These are phyloP conservation scores for Thalassarche chlororhynchos DNA, from an alignment of 2,113 vertebrate genomes.

Conservation along the genomic window DNA sequence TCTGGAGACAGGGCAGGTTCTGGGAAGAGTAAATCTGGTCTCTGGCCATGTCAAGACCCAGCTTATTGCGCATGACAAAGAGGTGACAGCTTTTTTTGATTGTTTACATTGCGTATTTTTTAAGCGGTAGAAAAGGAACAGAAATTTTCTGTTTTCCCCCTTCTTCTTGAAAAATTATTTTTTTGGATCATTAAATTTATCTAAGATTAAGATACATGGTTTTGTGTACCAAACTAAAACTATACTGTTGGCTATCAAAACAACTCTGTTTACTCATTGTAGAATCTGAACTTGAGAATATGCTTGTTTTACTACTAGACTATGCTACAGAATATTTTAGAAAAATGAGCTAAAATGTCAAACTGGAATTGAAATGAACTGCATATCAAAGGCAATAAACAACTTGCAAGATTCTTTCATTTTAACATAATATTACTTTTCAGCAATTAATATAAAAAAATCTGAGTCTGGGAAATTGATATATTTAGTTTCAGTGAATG, in stretches of 20 bases:
- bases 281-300: neutral
- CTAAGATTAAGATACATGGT: neutral
- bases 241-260: neutral
- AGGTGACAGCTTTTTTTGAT: conserved; percentile 75
- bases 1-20: conserved; percentile 93
- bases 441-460: neutral
- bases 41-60: conserved; percentile 99
- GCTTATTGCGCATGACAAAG: conserved; percentile 98
- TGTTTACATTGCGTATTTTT: neutral
- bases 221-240: neutral
- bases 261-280: neutral
- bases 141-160: neutral
- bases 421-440: neutral
- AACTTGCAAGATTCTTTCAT: neutral
- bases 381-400: neutral
- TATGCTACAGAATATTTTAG: neutral
- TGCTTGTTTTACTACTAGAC: neutral
- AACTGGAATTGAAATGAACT: neutral
- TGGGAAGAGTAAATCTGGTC: conserved; percentile 95
- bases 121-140: neutral
- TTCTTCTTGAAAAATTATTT: neutral
- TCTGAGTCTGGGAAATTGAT: fast-evolving
- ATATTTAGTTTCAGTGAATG: fast-evolving
- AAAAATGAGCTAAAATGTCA: neutral
- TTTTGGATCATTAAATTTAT: neutral